Base-by-base conservation (phyloP, 2,113 vertebrate species). In the Entomyzon cyanotis region DNA sequence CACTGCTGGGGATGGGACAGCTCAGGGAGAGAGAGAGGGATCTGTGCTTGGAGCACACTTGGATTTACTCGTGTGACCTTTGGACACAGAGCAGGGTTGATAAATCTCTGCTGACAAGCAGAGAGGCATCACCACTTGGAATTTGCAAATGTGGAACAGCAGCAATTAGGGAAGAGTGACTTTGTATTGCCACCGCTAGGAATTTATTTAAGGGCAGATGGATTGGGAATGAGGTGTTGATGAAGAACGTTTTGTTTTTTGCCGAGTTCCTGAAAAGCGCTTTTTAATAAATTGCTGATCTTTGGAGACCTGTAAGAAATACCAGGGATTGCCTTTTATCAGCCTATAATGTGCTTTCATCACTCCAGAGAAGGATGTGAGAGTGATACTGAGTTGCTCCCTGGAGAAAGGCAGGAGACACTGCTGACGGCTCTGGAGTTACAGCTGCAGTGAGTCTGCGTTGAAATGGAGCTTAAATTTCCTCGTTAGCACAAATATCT, bases 201-300 rank as follows among this genome's bases (percentile, higher is more conserved):
- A 91, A 63, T 91, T 87, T 91, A 60, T 78, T 83, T 49, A n/a
- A 78, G 64, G 89, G 49, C 84, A 91, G 92, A 74, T 81, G 80
- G 73, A 78, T 93, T 81, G 13, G 9, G 46, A 37, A 62, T 4
- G 76, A 80, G 65, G 78, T 50, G 71, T 81, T 62, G 67, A 68
- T 53, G 46, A 92, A 50, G 79, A 73, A 28, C 4, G 1, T 47
- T 86, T 68, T 62, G 52, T 1, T 90, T 90, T 89, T 80, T 33
- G 37, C 85, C 70, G 10, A 2, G 87, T 95, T 96, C 90, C 86
- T 84, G 71, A 82, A 93, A 95, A 97, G 92, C 55, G 2, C 78
- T 85, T 93, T 92, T 83, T 94, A 96, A 96, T 97, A 96, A 97
- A 96, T 94, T 74, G 77, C 56, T 95, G 77, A 68, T 92, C 92